Evolutionary conservation across 1,140 invertebrate species (phyloP).

Genomic region (Hesperophylax magnus): DNA sequence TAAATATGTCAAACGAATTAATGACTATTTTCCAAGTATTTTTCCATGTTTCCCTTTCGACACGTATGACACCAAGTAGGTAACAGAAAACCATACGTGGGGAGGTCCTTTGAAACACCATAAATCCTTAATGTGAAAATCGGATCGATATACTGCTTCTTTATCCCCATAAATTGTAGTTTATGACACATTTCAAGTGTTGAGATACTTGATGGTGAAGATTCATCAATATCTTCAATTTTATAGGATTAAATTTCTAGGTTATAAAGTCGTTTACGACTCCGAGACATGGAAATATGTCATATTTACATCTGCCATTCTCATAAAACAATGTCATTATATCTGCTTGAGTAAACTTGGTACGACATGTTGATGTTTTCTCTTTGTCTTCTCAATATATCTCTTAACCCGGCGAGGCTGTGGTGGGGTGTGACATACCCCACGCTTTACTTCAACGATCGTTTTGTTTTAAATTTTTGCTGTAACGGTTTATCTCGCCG

Average conservation of each 20-base stretch:
- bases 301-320: too few relatives aligned
- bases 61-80: neutral
- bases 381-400: too few relatives aligned
- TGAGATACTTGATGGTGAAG: conserved; percentile 8
- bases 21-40: conserved; percentile 12
- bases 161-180: conserved; percentile 14
- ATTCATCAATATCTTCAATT: conserved; percentile 16
- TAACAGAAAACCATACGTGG: neutral
- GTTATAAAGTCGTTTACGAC: too few relatives aligned
- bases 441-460: too few relatives aligned
- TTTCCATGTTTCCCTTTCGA: conserved; percentile 1
- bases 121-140: conserved; percentile 13
- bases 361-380: too few relatives aligned
- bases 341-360: too few relatives aligned
- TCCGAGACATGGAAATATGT: too few relatives aligned
- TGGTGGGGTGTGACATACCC: too few relatives aligned
- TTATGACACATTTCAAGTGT: conserved; percentile 23
- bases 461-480: too few relatives aligned
- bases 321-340: too few relatives aligned
- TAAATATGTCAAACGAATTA: conserved; percentile 14
- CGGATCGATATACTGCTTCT: neutral
- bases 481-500: too few relatives aligned
- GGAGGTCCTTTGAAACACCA: neutral
- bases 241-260: conserved; percentile 1
- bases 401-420: too few relatives aligned